These are phyloP conservation scores for Python bivittatus DNA, from an alignment of 2,113 vertebrate genomes.

Conservation along the genomic window DNA sequence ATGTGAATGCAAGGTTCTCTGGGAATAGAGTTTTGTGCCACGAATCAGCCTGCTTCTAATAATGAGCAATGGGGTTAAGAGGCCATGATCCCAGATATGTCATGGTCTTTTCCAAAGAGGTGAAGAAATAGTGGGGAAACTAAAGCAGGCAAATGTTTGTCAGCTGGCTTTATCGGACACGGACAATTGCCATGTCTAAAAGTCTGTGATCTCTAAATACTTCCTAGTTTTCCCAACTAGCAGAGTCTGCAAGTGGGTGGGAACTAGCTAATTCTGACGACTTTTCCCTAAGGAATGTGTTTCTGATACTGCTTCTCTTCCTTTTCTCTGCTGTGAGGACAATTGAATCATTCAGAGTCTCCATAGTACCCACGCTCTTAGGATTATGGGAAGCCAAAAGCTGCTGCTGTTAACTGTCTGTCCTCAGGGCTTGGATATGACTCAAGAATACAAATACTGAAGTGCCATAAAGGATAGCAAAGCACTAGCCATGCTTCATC, in stretches of 20 bases:
- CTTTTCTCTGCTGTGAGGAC: background rate
- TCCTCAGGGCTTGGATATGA: background rate
- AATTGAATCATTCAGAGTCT: background rate
- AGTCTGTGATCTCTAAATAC: constrained; percentile 1
- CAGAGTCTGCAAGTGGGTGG: background rate
- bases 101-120: background rate
- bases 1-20: background rate
- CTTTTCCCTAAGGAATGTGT: background rate
- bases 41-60: background rate
- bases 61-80: background rate
- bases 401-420: background rate
- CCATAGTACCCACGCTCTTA: background rate
- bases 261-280: background rate
- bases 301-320: background rate
- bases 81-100: background rate
- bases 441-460: background rate
- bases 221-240: constrained; percentile 1
- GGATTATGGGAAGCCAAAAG: background rate
- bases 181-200: constrained; percentile 2
- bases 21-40: background rate
- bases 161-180: background rate
- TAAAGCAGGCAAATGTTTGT: background rate
- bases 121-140: background rate
- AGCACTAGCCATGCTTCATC: background rate
- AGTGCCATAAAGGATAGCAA: background rate